These are phyloP conservation scores for Apocrypta bakeri DNA, from an alignment of 1,140 invertebrate species.

Conservation along the genomic window DNA sequence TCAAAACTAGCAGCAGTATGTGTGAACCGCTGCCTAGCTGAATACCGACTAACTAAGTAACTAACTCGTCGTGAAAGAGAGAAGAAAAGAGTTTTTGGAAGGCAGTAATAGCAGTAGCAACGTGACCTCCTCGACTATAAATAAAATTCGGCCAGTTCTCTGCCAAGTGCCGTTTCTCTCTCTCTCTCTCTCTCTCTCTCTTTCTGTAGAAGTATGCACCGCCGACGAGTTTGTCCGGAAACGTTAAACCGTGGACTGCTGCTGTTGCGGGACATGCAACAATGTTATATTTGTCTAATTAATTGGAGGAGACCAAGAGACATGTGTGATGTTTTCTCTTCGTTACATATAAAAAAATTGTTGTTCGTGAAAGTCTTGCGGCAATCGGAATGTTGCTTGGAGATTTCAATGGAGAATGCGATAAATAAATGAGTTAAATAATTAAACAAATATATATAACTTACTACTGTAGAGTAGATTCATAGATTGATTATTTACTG, in stretches of 20 bases:
- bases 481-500: too few species aligned
- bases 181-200: constrained; percentile 35
- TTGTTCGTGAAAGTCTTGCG: too few species aligned
- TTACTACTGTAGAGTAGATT: too few species aligned
- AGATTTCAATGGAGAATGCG: too few species aligned
- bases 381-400: too few species aligned
- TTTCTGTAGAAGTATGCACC: constrained; percentile 28
- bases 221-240: constrained; percentile 16
- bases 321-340: background rate
- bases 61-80: constrained; percentile 27
- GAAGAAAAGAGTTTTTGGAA: background rate
- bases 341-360: too few species aligned
- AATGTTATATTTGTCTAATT: background rate
- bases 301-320: background rate
- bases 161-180: constrained; percentile 54
- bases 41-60: constrained; percentile 23
- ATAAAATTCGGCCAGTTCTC: constrained; percentile 63
- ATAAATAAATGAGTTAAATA: too few species aligned
- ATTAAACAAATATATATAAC: too few species aligned
- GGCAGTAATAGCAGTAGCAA: background rate
- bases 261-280: background rate
- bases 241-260: background rate
- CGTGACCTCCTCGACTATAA: constrained; percentile 71
- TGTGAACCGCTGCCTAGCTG: background rate
- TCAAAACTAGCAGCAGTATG: background rate